Evolutionary conservation across 2,888 invertebrate genomes (phyloP).

Genomic region (Pherbina coryleti): DNA sequence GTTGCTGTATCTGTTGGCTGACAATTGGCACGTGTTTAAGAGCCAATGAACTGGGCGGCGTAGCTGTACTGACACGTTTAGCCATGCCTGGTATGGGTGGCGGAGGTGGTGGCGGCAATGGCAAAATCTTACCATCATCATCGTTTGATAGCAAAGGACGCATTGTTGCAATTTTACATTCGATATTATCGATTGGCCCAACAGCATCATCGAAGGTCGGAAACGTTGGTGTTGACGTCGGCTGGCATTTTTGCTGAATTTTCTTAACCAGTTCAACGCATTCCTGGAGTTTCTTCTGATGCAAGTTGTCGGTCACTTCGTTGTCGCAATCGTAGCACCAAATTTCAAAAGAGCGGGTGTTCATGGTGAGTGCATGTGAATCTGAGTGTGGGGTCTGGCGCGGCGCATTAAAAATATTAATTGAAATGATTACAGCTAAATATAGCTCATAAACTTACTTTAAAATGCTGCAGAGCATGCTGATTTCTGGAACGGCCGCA

Average conservation of each 20-base stretch:
- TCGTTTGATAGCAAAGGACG: slow-evolving; percentile 52
- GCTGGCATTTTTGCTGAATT: slow-evolving; percentile 64
- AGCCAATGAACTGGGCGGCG: slow-evolving; percentile 28
- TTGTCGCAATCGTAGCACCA: slow-evolving; percentile 86
- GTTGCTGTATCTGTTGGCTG: too few relatives aligned
- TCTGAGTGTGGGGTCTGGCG: slow-evolving; percentile 78
- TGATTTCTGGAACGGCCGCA: slow-evolving; percentile 79
- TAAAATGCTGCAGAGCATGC: slow-evolving; percentile 82
- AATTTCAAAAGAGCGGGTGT: slow-evolving; percentile 79
- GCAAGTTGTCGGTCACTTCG: slow-evolving; percentile 74
- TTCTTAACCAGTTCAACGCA: slow-evolving; percentile 81
- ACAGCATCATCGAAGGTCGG: slow-evolving; percentile 8
- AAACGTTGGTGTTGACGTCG: slow-evolving; percentile 35
- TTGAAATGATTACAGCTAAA: neutral
- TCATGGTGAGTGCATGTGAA: slow-evolving; percentile 79
- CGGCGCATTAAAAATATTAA: neutral
- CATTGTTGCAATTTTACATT: slow-evolving; percentile 58
- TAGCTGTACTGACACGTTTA: slow-evolving; percentile 55
- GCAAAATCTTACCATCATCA: slow-evolving; percentile 42
- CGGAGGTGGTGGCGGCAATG: slow-evolving; percentile 51
- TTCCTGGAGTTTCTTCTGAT: slow-evolving; percentile 77
- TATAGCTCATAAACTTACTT: slow-evolving; percentile 61
- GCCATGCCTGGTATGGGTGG: slow-evolving; percentile 64
- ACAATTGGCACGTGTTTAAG: neutral
- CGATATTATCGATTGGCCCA: slow-evolving; percentile 55